phyloP scores from a whole-genome alignment of 1,140 invertebrate species.

The Agrilus planipennis region DNA sequence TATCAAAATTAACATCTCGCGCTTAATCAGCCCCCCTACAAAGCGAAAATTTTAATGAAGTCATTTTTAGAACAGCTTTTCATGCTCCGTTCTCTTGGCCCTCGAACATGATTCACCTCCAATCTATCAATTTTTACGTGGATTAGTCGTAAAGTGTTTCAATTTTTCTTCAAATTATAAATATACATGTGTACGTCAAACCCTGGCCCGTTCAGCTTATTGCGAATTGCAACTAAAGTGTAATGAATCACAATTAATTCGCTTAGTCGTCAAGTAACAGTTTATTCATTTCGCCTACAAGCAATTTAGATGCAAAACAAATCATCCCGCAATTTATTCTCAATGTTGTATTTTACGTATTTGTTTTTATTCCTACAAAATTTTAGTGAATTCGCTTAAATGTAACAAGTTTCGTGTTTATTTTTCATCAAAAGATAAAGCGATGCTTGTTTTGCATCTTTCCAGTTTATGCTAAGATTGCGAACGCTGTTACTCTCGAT shows the following conservation, averaged over 20 bases:
- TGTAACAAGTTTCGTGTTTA: too few relatives aligned
- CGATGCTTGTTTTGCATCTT: too few relatives aligned
- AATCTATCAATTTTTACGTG: slow-evolving; percentile 1
- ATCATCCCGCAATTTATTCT: background rate
- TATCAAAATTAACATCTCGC: slow-evolving; percentile 8
- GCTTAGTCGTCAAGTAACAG: slow-evolving; percentile 3
- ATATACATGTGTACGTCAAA: slow-evolving; percentile 2
- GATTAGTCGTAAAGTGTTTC: slow-evolving; percentile 2
- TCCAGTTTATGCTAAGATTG: too few relatives aligned
- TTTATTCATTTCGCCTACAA: too few relatives aligned
- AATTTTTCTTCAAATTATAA: slow-evolving; percentile 2
- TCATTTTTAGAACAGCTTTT: slow-evolving; percentile 2
- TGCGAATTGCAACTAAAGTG: slow-evolving; percentile 1
- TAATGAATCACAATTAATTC: background rate
- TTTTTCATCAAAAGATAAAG: background rate
- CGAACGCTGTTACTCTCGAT: too few relatives aligned
- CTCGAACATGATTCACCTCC: slow-evolving; percentile 5
- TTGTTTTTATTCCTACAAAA: too few relatives aligned
- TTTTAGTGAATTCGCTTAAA: too few relatives aligned
- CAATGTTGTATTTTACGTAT: slow-evolving; percentile 5
- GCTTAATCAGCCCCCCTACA: slow-evolving; percentile 14
- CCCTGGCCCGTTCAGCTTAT: slow-evolving; percentile 1
- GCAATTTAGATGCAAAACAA: too few relatives aligned
- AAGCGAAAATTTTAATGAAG: slow-evolving; percentile 10
- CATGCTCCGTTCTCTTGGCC: slow-evolving; percentile 7